These are phyloP conservation scores for Brotula barbata DNA, from an alignment of 2,797 vertebrate genomes.

Conservation along the genomic window DNA sequence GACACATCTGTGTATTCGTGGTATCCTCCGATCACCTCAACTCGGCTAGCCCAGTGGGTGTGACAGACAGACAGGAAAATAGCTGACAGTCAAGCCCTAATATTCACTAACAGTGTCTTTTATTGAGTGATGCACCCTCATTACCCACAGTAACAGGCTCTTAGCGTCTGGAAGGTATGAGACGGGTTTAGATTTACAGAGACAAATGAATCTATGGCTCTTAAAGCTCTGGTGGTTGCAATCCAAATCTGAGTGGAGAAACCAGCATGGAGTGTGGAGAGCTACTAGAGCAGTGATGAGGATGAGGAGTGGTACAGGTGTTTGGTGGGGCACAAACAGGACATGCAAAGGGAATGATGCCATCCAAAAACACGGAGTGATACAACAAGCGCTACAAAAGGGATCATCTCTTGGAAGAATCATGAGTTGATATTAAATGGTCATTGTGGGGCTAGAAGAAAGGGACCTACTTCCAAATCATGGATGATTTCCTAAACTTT, in stretches of 20 bases:
- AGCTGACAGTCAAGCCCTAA: conserved; percentile 53
- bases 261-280: conserved; percentile 1
- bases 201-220: conserved; percentile 18
- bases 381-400: conserved; percentile 29
- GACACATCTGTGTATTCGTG: conserved; percentile 96
- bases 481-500: conserved; percentile 87
- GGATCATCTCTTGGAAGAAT: too few relatives aligned
- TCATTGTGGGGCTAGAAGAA: conserved; percentile 69
- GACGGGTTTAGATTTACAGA: conserved; percentile 35
- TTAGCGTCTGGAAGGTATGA: conserved; percentile 31
- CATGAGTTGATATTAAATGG: conserved; percentile 61
- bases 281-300: conserved; percentile 24
- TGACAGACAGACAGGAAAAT: conserved; percentile 53
- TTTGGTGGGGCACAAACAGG: conserved; percentile 40
- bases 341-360: conserved; percentile 61
- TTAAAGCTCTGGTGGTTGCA: conserved; percentile 26
- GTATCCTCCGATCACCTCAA: conserved; percentile 87
- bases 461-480: conserved; percentile 86
- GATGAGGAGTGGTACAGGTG: conserved; percentile 45
- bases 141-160: conserved; percentile 7
- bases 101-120: conserved; percentile 16
- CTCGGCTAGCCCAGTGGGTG: conserved; percentile 74
- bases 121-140: conserved; percentile 2
- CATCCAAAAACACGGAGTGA: conserved; percentile 46
- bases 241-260: conserved; percentile 14